Evolutionary conservation across 2,888 invertebrate species (phyloP).

Genomic region (Poecilus cupreus): DNA sequence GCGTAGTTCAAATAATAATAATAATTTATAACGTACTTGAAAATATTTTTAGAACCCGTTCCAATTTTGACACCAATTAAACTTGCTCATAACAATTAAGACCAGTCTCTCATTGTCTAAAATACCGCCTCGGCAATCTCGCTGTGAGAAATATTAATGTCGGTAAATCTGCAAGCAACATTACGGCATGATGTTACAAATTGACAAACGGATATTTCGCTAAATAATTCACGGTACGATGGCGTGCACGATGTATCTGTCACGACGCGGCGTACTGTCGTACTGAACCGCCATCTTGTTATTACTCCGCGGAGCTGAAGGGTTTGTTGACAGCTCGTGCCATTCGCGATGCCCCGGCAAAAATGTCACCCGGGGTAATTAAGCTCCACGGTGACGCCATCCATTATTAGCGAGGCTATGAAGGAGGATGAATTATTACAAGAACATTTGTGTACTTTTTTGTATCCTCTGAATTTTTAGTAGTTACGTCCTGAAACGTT

Average conservation of each 20-base stretch:
- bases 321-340: slow-evolving; percentile 23
- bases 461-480: slow-evolving; percentile 22
- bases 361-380: slow-evolving; percentile 32
- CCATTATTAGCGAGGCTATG: slow-evolving; percentile 10
- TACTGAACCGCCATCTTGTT: slow-evolving; percentile 34
- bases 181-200: slow-evolving; percentile 53
- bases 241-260: slow-evolving; percentile 45
- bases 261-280: neutral
- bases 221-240: slow-evolving; percentile 52
- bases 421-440: slow-evolving; percentile 8
- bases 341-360: slow-evolving; percentile 7
- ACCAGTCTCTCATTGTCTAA: too few species aligned
- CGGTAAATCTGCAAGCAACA: slow-evolving; percentile 23
- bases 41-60: too few species aligned
- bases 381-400: slow-evolving; percentile 14
- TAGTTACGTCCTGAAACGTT: neutral
- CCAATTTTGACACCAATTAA: too few species aligned
- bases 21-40: too few species aligned
- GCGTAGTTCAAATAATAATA: too few species aligned
- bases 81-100: too few species aligned
- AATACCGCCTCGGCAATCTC: too few species aligned
- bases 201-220: slow-evolving; percentile 56
- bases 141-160: slow-evolving; percentile 47
- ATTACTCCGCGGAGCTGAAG: slow-evolving; percentile 23
- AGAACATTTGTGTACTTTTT: slow-evolving; percentile 29